These are phyloP conservation scores for Setophaga coronata DNA, from an alignment of 2,113 vertebrate species.

Conservation along the genomic window DNA sequence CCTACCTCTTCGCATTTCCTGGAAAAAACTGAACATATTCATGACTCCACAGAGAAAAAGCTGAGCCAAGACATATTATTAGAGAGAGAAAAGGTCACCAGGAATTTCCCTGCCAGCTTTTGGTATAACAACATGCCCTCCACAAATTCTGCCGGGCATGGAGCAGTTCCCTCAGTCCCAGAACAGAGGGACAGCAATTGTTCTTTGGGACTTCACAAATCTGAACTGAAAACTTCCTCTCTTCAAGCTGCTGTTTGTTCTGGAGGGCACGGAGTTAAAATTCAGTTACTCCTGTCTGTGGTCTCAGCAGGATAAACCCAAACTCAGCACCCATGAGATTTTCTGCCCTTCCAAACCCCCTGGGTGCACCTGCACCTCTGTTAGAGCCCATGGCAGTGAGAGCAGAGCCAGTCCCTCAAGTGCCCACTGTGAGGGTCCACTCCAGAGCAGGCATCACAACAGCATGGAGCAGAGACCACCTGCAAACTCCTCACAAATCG, in stretches of 20 bases:
- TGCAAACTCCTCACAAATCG: neutral
- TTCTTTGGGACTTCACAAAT: neutral
- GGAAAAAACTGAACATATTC: neutral
- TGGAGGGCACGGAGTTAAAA: neutral
- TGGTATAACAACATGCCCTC: neutral
- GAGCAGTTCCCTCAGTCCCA: neutral
- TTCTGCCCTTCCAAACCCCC: neutral
- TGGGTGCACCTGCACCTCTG: neutral
- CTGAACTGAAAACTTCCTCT: neutral
- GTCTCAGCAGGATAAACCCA: neutral
- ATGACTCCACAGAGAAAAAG: neutral
- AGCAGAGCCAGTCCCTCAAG: neutral
- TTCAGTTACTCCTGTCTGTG: neutral
- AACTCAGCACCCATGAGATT: neutral
- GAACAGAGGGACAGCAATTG: neutral
- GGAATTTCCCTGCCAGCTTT: neutral
- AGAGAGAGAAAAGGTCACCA: neutral
- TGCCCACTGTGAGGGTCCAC: neutral
- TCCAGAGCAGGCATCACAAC: neutral
- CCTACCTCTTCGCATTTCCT: neutral
- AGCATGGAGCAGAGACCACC: neutral
- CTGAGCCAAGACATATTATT: neutral
- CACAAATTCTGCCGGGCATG: rapidly evolving
- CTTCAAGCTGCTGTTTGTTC: neutral
- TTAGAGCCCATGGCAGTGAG: neutral